These are phyloP conservation scores for Octodon degus DNA, from an alignment of 2,113 vertebrate species.

Conservation along the genomic window DNA sequence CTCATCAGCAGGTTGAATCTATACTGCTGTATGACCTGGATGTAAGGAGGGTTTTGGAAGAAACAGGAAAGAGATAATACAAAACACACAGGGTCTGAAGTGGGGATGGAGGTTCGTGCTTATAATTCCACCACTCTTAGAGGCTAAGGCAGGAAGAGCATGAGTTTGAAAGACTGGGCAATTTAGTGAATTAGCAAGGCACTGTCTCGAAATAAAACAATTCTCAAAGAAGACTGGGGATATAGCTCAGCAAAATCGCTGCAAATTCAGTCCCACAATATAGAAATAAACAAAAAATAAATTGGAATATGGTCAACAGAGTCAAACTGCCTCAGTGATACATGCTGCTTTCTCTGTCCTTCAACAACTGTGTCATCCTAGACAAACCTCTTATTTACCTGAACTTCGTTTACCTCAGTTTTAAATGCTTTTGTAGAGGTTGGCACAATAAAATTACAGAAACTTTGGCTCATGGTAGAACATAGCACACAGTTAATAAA, in stretches of 20 bases:
- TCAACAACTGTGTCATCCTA: background rate
- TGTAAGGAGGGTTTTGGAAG: background rate
- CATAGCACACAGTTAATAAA: slow-evolving; percentile 12
- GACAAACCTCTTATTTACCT: background rate
- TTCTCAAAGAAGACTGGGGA: background rate
- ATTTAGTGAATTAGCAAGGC: background rate
- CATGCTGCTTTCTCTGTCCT: background rate
- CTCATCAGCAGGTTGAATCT: background rate
- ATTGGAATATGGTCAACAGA: background rate
- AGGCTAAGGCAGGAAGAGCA: background rate
- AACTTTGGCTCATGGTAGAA: slow-evolving; percentile 45
- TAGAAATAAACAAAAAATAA: background rate
- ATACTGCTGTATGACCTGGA: background rate
- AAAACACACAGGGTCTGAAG: background rate
- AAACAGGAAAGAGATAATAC: background rate
- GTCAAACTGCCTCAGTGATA: background rate
- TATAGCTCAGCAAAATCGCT: background rate
- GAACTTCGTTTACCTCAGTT: background rate
- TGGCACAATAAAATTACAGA: background rate
- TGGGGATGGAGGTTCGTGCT: background rate
- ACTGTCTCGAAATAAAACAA: background rate
- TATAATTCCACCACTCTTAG: background rate
- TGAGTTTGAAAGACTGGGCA: background rate
- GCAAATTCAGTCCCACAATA: background rate
- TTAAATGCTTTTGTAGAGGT: background rate